These are phyloP conservation scores for Lacanobia oleracea DNA, from an alignment of 2,888 invertebrate genomes.

Conservation along the genomic window DNA sequence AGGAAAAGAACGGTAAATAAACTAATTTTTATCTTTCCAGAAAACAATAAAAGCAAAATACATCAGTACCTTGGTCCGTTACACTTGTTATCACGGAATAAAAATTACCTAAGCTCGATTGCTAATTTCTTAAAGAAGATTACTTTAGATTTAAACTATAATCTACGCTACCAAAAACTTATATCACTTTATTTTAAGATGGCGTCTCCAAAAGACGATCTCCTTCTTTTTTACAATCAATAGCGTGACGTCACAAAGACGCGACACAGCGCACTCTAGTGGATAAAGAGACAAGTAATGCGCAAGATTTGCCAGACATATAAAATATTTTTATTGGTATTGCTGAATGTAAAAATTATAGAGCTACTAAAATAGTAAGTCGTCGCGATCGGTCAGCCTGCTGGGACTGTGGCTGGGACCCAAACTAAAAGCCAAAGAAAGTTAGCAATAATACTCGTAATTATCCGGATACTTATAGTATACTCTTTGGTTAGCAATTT, in stretches of 20 bases:
- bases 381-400: too few relatives aligned
- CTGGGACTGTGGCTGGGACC: too few relatives aligned
- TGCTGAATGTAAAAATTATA: background rate
- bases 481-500: too few relatives aligned
- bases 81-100: slow-evolving; percentile 91
- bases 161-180: slow-evolving; percentile 91
- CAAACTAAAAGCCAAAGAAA: too few relatives aligned
- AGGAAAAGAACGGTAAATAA: slow-evolving; percentile 87
- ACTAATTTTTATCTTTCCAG: slow-evolving; percentile 79
- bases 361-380: background rate
- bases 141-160: slow-evolving; percentile 89
- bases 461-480: too few relatives aligned
- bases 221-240: slow-evolving; percentile 87
- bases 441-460: too few relatives aligned
- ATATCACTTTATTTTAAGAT: slow-evolving; percentile 91
- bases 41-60: slow-evolving; percentile 87
- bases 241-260: slow-evolving; percentile 90
- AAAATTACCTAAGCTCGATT: slow-evolving; percentile 85
- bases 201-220: slow-evolving; percentile 90
- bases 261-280: slow-evolving; percentile 81
- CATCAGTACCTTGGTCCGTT: slow-evolving; percentile 94
- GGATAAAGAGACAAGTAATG: slow-evolving; percentile 41
- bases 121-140: slow-evolving; percentile 84
- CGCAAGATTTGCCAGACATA: slow-evolving; percentile 45
- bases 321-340: slow-evolving; percentile 25